Conservation (phyloP, 2,113 vertebrate genomes). For the Poeciliopsis turrubarensis region DNA sequence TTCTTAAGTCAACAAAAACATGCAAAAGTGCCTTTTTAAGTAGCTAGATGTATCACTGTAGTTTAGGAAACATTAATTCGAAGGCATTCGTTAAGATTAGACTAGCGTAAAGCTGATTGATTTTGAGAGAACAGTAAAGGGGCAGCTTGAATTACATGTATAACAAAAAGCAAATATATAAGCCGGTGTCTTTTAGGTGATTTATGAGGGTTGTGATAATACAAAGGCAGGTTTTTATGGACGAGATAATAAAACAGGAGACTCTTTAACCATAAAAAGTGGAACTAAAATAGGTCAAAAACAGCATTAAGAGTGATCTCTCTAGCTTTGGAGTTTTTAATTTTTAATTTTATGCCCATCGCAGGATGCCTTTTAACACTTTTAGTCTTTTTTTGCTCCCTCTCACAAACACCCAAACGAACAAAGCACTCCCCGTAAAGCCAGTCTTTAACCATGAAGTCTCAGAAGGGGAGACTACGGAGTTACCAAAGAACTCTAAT, state of each 20-base stretch:
- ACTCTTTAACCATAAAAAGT: slow-evolving; percentile 27
- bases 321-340: background rate
- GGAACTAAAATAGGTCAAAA: background rate
- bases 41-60: slow-evolving; percentile 22
- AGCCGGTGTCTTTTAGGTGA: background rate
- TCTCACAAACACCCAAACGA: background rate
- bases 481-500: slow-evolving; percentile 67
- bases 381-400: background rate
- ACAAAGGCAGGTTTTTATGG: slow-evolving; percentile 12
- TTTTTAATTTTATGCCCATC: background rate
- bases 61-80: slow-evolving; percentile 20
- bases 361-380: background rate
- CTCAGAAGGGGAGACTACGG: slow-evolving; percentile 6
- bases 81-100: slow-evolving; percentile 8
- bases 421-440: background rate
- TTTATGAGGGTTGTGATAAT: slow-evolving; percentile 1
- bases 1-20: slow-evolving; percentile 35
- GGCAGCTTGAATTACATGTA: background rate
- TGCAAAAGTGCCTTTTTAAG: slow-evolving; percentile 71
- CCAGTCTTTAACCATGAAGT: background rate
- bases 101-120: background rate
- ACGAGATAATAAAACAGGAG: slow-evolving; percentile 2
- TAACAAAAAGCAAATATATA: background rate
- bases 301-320: background rate
- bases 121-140: background rate